Percentiles rank a stretch among this genome's conserved stretches.
Evolutionary conservation across 2,888 invertebrate genomes (phyloP).

Genomic region (Ametastegia equiseti): DNA sequence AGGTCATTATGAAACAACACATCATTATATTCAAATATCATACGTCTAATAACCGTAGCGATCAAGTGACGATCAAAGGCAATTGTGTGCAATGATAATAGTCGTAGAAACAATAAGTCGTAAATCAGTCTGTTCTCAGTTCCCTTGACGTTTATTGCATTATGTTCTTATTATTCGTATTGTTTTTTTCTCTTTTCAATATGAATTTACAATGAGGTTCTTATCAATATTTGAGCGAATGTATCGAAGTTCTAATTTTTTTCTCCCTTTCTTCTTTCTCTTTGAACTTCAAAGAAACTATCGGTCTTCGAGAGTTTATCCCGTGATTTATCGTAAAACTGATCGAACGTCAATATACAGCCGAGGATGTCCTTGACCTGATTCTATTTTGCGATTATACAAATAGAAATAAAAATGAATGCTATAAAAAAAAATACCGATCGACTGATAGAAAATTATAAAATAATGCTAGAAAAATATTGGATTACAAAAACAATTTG

Average conservation of each 20-base stretch:
- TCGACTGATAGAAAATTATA: background rate
- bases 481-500: background rate
- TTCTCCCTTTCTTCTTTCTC: too few relatives aligned
- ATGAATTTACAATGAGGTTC: background rate
- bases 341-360: too few relatives aligned
- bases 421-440: constrained; percentile 1
- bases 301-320: too few relatives aligned
- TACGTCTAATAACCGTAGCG: background rate
- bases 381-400: background rate
- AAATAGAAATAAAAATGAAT: background rate
- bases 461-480: background rate
- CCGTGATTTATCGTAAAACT: too few relatives aligned
- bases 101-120: background rate
- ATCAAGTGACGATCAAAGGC: background rate
- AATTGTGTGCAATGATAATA: background rate
- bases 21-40: background rate
- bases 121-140: background rate
- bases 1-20: background rate
- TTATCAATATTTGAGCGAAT: background rate
- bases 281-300: too few relatives aligned
- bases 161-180: too few relatives aligned
- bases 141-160: background rate
- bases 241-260: too few relatives aligned
- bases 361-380: background rate
- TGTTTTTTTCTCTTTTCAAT: background rate